Evolutionary conservation across 2,113 vertebrate species (phyloP).

Genomic region (Nansenia antarctica): DNA sequence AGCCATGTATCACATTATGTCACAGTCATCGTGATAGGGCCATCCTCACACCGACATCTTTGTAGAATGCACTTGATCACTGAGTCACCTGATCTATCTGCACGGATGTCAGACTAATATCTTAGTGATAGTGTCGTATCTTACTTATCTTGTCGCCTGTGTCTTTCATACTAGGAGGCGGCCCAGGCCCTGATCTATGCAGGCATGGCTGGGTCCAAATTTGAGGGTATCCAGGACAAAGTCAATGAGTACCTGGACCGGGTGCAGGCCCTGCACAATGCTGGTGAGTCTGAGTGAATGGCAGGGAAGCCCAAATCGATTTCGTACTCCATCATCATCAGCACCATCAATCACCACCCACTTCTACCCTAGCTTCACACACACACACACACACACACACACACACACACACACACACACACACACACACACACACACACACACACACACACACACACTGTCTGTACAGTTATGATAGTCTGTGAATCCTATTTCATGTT

Average conservation of each 20-base stretch:
- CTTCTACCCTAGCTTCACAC: background rate
- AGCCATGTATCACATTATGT: too few species aligned
- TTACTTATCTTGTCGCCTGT: too few species aligned
- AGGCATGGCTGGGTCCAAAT: constrained; percentile 93
- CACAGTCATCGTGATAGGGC: too few species aligned
- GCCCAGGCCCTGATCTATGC: constrained; percentile 98
- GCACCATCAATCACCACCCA: too few species aligned
- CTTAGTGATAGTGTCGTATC: background rate
- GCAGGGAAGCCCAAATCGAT: background rate
- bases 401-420: background rate
- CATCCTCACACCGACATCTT: too few species aligned
- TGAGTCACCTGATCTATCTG: too few species aligned
- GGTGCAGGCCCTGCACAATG: constrained; percentile 91
- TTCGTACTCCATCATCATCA: background rate
- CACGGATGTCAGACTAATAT: too few species aligned
- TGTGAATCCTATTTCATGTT: background rate
- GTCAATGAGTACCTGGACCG: constrained; percentile 94
- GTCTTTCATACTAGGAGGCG: constrained; percentile 79
- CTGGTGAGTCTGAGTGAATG: constrained; percentile 68
- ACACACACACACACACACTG: background rate
- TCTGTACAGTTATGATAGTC: too few species aligned
- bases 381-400: background rate
- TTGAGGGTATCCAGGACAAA: constrained; percentile 95
- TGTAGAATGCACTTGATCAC: too few species aligned
- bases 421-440: background rate